Conservation (phyloP, 2,888 invertebrate species). For the Lithophane leautieri region DNA sequence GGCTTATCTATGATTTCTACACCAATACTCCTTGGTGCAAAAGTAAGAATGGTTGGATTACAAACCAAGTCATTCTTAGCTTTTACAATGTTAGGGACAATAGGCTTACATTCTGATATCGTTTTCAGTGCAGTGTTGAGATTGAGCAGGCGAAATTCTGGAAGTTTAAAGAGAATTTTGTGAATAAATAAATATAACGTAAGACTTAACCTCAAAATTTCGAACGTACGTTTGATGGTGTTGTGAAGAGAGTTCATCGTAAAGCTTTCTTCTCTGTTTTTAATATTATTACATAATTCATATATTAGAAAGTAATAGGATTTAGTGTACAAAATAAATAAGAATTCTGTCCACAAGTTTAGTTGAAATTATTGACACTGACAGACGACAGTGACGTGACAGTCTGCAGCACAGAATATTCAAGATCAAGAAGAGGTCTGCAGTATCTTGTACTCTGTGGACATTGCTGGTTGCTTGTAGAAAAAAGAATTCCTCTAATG, state of each 20-base stretch:
- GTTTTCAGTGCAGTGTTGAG: conserved; percentile 80
- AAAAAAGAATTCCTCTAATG: too few relatives aligned
- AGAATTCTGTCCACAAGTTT: conserved; percentile 15
- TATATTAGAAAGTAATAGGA: neutral
- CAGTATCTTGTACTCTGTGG: too few relatives aligned
- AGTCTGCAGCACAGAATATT: too few relatives aligned
- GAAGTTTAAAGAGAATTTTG: conserved; percentile 54
- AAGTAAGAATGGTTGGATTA: conserved; percentile 71
- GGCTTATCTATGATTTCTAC: conserved; percentile 80
- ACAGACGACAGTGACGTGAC: conserved; percentile 3
- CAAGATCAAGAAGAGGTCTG: too few relatives aligned
- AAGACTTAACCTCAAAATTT: conserved; percentile 77
- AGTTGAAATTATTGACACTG: neutral
- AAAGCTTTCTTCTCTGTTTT: conserved; percentile 37
- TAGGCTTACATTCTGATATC: conserved; percentile 78
- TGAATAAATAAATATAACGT: conserved; percentile 43
- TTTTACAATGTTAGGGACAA: conserved; percentile 57
- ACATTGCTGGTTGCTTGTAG: too few relatives aligned
- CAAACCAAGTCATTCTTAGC: conserved; percentile 67
- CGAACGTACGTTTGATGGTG: conserved; percentile 83
- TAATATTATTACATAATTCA: conserved; percentile 57
- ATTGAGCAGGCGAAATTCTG: conserved; percentile 84
- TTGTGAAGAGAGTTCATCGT: conserved; percentile 83
- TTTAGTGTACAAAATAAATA: neutral
- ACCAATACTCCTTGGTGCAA: conserved; percentile 81